Evolutionary conservation across 2,888 invertebrate species (phyloP).

Genomic region (Eupithecia inturbata): DNA sequence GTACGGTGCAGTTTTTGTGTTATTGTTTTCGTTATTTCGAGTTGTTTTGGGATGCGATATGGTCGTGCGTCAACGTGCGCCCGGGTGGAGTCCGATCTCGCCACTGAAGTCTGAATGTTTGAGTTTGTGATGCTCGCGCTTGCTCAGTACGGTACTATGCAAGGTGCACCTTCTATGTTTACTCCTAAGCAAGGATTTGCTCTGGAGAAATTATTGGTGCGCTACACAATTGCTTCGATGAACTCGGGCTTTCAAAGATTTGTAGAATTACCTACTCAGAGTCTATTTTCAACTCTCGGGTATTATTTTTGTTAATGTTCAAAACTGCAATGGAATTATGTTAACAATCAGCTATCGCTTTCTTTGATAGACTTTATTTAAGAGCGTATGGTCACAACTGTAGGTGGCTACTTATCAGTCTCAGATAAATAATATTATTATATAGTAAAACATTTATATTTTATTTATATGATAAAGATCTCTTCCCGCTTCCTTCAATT

Average conservation of each 20-base stretch:
- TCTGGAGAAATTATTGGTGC: conserved; percentile 20
- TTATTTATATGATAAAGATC: not conserved
- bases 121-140: conserved; percentile 55
- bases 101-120: conserved; percentile 34
- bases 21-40: conserved; percentile 16
- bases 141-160: conserved; percentile 68
- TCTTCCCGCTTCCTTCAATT: not conserved
- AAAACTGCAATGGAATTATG: not conserved
- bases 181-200: conserved; percentile 40
- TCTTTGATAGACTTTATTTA: not conserved
- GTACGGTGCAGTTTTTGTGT: conserved; percentile 15
- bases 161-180: conserved; percentile 52
- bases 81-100: conserved; percentile 69
- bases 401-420: not conserved
- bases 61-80: conserved; percentile 67
- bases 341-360: conserved; percentile 6
- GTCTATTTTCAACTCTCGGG: conserved; percentile 1
- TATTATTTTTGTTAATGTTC: conserved; percentile 8
- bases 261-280: not conserved
- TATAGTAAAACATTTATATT: not conserved
- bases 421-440: not conserved
- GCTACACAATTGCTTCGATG: conserved; percentile 9
- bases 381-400: not conserved
- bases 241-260: not conserved
- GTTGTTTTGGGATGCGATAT: conserved; percentile 44